phyloP scores from a whole-genome alignment of 2,888 invertebrate species.

The Agrypnus murinus region DNA sequence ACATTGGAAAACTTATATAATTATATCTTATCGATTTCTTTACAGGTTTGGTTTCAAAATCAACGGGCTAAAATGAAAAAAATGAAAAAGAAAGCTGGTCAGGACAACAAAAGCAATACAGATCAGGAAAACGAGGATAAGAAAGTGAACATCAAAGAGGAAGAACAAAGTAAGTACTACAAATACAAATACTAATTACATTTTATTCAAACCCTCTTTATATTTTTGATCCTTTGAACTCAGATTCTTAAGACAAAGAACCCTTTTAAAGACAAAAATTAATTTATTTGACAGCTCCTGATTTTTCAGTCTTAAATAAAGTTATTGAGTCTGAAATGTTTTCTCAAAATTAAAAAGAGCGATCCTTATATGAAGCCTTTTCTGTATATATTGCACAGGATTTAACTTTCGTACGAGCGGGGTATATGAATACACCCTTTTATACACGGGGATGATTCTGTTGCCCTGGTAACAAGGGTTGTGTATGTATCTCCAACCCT shows the following conservation, averaged over 20 bases:
- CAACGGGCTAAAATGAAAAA: constrained; percentile 80
- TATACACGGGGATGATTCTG: constrained; percentile 22
- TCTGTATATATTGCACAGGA: not conserved
- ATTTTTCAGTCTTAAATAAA: no score
- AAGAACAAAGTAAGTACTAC: constrained; percentile 74
- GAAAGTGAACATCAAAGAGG: constrained; percentile 75
- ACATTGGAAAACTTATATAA: no score
- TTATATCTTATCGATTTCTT: no score
- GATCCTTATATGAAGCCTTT: no score
- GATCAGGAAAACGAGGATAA: constrained; percentile 72
- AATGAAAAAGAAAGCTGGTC: constrained; percentile 78
- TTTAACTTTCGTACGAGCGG: not conserved
- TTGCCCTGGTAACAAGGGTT: constrained; percentile 39
- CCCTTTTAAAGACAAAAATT: no score
- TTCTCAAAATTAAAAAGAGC: no score
- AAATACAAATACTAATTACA: constrained; percentile 8
- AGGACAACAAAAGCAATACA: constrained; percentile 74
- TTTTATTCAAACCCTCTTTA: not conserved
- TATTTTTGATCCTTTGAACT: constrained; percentile 4
- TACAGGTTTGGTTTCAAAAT: constrained; percentile 79
- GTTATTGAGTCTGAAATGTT: no score
- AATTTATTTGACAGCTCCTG: no score
- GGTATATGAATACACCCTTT: constrained; percentile 11
- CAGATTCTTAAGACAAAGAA: not conserved
- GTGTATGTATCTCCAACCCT: constrained; percentile 29